Base-by-base conservation (phyloP, 2,113 vertebrate species). In the Anolis sagrei region DNA sequence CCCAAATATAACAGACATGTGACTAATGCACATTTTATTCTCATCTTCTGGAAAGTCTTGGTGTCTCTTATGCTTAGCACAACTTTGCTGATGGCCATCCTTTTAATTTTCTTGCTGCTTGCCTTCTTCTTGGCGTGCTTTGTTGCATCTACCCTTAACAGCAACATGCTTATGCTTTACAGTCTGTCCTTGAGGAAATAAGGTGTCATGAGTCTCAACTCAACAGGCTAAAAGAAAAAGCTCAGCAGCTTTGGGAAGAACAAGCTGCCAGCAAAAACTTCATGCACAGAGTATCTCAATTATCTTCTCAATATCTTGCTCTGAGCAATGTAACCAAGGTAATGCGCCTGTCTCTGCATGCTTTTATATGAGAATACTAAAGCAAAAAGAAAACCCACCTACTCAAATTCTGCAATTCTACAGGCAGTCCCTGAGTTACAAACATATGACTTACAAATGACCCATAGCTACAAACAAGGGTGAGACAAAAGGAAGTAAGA, bases 251-350 rank as follows among this genome's bases (percentile, higher is more conserved):
- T 88, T 98, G 98, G 97, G 98, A 99, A 95, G 98, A 97, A 91
- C 98, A 98, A 94, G 97, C 98, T 87, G 98, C 97, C 91, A 97
- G 97, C 94, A 99, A 97, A 96, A 98, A 97, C 96, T 99, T 99
- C 96, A 96, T 98, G 94, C 98, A 99, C 95, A 98, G 98, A 92
- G 99, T 99, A 81, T 99, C 98, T 90, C 98, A 98, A 96, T 97
- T 99, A 89, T 98, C 98, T 83, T 97, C 98, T 79, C 98, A 98
- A 79, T 99, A 98, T 93, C 96, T 99, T 93, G 97, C 98, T 86
- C 97, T 99, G 96, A 98, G 97, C 97, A 99, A 98, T 97, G 92
- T 99, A 95, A 98, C 98, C 58, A 99, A 99, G 99, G 99, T 99
- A 98, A 98, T 81, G 88, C 91, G 83, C 58, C 76, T 76, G 34